A percentile compares a stretch with the other conserved stretches of the same genome.
Evolutionary conservation across 2,888 invertebrate species (phyloP).

Genomic region (Pammene aurita): DNA sequence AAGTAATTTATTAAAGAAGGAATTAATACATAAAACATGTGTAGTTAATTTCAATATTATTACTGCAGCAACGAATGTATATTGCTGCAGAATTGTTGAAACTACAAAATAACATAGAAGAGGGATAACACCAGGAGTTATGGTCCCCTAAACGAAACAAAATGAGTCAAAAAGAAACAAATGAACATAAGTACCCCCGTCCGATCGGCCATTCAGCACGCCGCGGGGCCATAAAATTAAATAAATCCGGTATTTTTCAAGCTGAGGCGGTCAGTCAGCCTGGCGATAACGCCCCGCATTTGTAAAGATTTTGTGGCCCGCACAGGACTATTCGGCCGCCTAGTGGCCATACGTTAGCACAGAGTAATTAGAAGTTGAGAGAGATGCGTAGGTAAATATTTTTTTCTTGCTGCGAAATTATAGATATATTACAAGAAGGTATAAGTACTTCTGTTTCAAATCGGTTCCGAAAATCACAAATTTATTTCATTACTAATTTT

Average conservation of each 20-base stretch:
- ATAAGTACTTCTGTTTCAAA: too few species aligned
- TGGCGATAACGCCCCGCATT: conserved; percentile 80
- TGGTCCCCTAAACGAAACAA: conserved; percentile 16
- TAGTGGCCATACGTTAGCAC: conserved; percentile 69
- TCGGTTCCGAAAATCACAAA: too few species aligned
- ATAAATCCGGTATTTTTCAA: conserved; percentile 84
- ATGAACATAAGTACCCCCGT: conserved; percentile 48
- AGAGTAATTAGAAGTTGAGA: conserved; percentile 51
- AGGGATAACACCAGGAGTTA: conserved; percentile 14
- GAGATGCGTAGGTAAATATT: not conserved
- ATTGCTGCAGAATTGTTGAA: not conserved
- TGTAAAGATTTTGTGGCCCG: conserved; percentile 80
- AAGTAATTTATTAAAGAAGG: too few species aligned
- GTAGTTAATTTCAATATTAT: not conserved
- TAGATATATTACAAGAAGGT: too few species aligned
- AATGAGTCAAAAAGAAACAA: conserved; percentile 43
- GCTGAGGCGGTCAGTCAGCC: conserved; percentile 81
- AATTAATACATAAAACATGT: too few species aligned
- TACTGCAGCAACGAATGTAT: too few species aligned
- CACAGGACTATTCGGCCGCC: conserved; percentile 64
- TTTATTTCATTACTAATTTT: too few species aligned
- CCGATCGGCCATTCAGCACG: conserved; percentile 82
- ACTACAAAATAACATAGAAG: not conserved
- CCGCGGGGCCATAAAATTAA: conserved; percentile 81
- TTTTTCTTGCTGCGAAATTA: not conserved